Conservation (phyloP, 2,888 invertebrate species). For the Agrotis ipsilon region DNA sequence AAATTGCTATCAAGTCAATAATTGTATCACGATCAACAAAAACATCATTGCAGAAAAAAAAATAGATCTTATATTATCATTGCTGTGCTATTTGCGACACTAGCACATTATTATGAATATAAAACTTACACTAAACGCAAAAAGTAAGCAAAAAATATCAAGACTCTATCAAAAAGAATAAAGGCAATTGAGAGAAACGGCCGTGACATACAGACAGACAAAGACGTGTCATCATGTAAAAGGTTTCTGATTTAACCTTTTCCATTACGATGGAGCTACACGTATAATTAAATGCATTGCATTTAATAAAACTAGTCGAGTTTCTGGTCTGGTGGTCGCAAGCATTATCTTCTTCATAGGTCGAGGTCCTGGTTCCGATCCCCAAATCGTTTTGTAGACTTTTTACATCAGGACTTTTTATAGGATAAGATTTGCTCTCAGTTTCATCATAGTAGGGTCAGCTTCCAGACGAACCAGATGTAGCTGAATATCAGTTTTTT, state of each 20-base stretch:
- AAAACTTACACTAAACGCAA: constrained; percentile 6
- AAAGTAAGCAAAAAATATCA: constrained; percentile 4
- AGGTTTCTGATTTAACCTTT: not conserved
- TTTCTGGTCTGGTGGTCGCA: not conserved
- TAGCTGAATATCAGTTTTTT: no score
- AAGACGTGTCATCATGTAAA: constrained; percentile 1
- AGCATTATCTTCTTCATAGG: not conserved
- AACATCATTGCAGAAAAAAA: not conserved
- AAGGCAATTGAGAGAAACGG: not conserved
- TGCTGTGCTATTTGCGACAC: constrained; percentile 4
- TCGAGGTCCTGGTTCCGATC: no score
- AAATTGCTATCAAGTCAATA: no score
- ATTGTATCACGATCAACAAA: no score
- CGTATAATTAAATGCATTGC: not conserved
- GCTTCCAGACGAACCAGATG: no score
- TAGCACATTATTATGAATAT: not conserved
- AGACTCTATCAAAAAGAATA: constrained; percentile 5
- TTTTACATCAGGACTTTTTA: no score
- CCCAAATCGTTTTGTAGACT: no score
- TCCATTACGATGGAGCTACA: not conserved
- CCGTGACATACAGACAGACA: constrained; percentile 25
- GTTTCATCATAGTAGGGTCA: no score
- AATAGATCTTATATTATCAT: no score
- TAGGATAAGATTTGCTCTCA: no score
- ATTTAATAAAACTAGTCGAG: not conserved